Base-by-base conservation (phyloP, 2,888 invertebrate genomes). In the Amblyteles armatorius region DNA sequence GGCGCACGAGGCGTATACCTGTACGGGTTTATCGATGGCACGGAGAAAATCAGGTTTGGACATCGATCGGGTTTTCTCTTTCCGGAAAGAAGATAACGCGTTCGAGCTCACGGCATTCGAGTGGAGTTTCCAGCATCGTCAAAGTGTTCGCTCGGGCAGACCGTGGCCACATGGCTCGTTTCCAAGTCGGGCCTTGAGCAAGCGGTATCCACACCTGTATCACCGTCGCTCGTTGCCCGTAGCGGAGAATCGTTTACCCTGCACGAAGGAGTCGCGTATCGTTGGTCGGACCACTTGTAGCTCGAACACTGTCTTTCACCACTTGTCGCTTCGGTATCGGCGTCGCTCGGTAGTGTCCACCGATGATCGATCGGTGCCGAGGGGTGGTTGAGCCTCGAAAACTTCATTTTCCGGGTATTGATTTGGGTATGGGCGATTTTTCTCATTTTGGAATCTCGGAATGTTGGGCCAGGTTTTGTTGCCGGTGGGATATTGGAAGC, bases 281-380 rank as follows among this genome's bases (percentile, higher is more conserved):
- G 77, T 72, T 71, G 52, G 50, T 63, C 71, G 60, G 60, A 63
- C 44, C 76, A 85, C 85, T 85, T 85, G 85, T 85, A 57, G 79
- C 79, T 11, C 33, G 50, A 13, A 36, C 26, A 26, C 11, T 44
- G n/a, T 68, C 67, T n/a, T 63, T 78, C 40, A n/a, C 67, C 67
- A 73, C 72, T 67, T 63, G 73, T 55, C 40, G 73, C 63, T 48
- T 52, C 52, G n/a, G 33, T 11, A 48, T 48, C 63, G 22, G 2
- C 7, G n/a, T 36, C 52, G 76, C 65, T 36, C 9, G 3, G 13
- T 22, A 22, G 36, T 29, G 22, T 52, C 3, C 5, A 36, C 36
- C 16, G 48, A 36, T 19, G 19, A 52, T 16, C 13, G 13, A 44
- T 44, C 44, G 44, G 0, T 13, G 44, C 44, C 13, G 13, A 44